Percentiles rank a stretch among this genome's conserved stretches.
These are phyloP conservation scores for Nilaparvata lugens DNA, from an alignment of 1,140 invertebrate species.

Conservation along the genomic window DNA sequence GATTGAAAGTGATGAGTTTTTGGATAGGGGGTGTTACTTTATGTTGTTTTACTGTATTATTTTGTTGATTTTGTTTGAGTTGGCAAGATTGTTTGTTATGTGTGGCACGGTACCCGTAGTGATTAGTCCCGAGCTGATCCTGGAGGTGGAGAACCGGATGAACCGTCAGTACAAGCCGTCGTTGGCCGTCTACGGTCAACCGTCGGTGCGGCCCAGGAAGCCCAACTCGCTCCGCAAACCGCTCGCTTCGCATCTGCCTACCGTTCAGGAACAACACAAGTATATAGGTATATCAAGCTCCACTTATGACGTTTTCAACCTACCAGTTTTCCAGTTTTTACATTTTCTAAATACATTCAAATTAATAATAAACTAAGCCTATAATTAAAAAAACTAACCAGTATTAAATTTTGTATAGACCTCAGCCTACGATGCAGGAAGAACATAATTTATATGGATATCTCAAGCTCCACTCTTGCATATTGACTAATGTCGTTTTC, in stretches of 20 bases:
- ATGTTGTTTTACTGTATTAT: constrained; percentile 24
- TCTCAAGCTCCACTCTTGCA: too few species aligned
- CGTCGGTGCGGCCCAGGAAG: constrained; percentile 30
- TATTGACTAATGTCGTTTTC: too few species aligned
- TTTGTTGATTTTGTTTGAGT: neutral
- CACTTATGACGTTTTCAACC: constrained; percentile 19
- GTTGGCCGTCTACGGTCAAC: constrained; percentile 36
- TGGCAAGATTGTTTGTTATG: constrained; percentile 9
- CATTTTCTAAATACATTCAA: too few species aligned
- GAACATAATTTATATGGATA: too few species aligned
- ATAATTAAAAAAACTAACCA: too few species aligned
- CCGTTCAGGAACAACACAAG: constrained; percentile 42
- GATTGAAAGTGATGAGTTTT: too few species aligned
- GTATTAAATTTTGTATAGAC: too few species aligned
- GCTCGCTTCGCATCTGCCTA: constrained; percentile 36
- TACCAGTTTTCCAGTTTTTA: constrained; percentile 22
- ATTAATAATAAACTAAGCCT: too few species aligned
- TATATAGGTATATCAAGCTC: constrained; percentile 18
- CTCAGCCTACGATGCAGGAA: too few species aligned
- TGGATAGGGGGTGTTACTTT: too few species aligned
- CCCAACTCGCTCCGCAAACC: constrained; percentile 27
- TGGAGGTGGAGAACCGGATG: constrained; percentile 83
- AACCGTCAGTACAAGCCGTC: constrained; percentile 67
- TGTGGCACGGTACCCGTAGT: constrained; percentile 47
- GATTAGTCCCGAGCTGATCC: constrained; percentile 74